phyloP scores from a whole-genome alignment of 2,113 vertebrate species.

The Eubucco bourcierii region DNA sequence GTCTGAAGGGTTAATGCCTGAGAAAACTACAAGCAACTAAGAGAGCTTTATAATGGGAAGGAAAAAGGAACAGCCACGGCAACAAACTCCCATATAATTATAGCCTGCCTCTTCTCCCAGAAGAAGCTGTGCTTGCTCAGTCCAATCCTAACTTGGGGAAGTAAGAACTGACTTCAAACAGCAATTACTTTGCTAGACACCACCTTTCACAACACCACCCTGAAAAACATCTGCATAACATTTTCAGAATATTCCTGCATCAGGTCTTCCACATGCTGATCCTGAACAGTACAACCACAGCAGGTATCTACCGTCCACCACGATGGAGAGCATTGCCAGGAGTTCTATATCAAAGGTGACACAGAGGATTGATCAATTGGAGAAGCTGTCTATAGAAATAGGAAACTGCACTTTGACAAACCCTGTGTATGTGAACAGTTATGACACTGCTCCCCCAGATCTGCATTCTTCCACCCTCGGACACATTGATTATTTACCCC shows the following conservation, averaged over 20 bases:
- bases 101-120: background rate
- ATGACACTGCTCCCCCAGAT: background rate
- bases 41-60: background rate
- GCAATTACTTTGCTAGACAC: background rate
- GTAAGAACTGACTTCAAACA: background rate
- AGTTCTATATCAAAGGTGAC: background rate
- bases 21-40: background rate
- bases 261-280: background rate
- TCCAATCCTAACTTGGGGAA: background rate
- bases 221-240: background rate
- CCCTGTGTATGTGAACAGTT: background rate
- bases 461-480: background rate
- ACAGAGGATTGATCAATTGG: background rate
- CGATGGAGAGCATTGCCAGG: background rate
- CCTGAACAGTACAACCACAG: background rate
- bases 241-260: background rate
- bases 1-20: background rate
- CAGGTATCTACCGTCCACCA: background rate
- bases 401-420: background rate
- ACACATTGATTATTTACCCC: background rate
- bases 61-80: background rate
- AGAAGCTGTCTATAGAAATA: background rate
- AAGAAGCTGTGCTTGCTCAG: background rate
- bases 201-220: background rate
- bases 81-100: background rate